Evolutionary conservation across 2,888 invertebrate species (phyloP), one percentile per base, ranked within the genome.

Genomic region (Aproaerema taeniolella): DNA sequence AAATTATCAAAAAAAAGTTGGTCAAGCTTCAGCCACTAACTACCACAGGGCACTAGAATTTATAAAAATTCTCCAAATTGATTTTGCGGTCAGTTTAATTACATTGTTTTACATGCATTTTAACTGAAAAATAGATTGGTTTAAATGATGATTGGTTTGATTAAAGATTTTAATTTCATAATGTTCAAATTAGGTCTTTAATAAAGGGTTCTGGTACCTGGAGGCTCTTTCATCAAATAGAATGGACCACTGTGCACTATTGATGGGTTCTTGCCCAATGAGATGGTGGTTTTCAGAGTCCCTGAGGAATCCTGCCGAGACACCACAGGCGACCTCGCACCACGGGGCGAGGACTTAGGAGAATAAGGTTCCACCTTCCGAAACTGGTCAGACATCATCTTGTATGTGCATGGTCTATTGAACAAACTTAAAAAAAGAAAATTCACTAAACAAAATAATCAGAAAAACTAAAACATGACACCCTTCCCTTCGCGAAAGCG

Each of bases 171-270:
- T n/a, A n/a, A n/a, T n/a, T n/a, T n/a, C n/a, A n/a, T n/a, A n/a
- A n/a, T n/a, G n/a, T 26, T 26, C 8, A 5, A 26, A 26, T 3
- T 26, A n/a, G 26, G 26, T 26, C n/a, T 26, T 9, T 9, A 26
- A 9, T 26, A 26, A 26, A 9, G 26, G n/a, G n/a, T n/a, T n/a
- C n/a, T n/a, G n/a, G n/a, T 88, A 95, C 95, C 93, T 88, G 96
- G 96, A 67, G 95, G 95, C 86, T 97, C 97, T 89, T 96, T 97
- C 93, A 98, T 95, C 77, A 98, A 93, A 88, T 98, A 98, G 87
- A 98, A 98, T 62, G 98, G 98, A 66, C 98, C 98, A 87, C 96
- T 96, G 79, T 97, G 96, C 81, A 98, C 96, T 61, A 98, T 97
- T 43, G 97, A 95, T 42, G 98, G 98, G 75, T 97, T 97, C 85